Evolutionary conservation across 2,888 invertebrate species (phyloP).

Genomic region (Oscheius sp.): DNA sequence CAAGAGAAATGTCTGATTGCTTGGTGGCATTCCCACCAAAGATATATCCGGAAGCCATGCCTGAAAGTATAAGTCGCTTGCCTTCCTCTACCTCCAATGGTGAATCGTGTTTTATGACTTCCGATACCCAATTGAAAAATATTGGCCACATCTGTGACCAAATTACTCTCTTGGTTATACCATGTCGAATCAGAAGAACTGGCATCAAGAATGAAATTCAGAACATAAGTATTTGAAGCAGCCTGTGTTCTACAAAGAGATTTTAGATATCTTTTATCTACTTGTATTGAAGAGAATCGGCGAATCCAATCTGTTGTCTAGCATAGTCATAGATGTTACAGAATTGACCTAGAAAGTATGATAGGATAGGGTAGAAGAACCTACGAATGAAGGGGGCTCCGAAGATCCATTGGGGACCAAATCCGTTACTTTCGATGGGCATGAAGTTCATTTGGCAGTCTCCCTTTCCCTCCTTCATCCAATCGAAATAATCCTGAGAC

Average conservation of each 20-base stretch:
- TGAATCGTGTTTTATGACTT: slow-evolving; percentile 6
- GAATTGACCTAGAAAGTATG: not conserved
- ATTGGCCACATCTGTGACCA: not conserved
- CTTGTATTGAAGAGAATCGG: slow-evolving; percentile 3
- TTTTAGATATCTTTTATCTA: not conserved
- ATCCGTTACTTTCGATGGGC: slow-evolving; percentile 10
- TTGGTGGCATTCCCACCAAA: slow-evolving; percentile 15
- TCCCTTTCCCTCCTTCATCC: slow-evolving; percentile 19
- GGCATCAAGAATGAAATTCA: slow-evolving; percentile 13
- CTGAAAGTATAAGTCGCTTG: not conserved
- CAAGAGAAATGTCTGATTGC: not conserved
- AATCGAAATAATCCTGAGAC: slow-evolving; percentile 2
- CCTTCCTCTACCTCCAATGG: slow-evolving; percentile 3
- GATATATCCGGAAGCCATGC: slow-evolving; percentile 6
- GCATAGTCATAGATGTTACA: slow-evolving; percentile 16
- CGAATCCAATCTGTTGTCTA: not conserved
- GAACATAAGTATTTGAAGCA: not conserved
- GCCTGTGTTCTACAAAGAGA: not conserved
- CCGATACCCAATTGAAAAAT: slow-evolving; percentile 2
- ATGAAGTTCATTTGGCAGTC: slow-evolving; percentile 4
- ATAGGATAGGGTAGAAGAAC: not conserved
- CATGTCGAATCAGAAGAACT: not conserved
- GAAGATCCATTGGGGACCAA: not conserved
- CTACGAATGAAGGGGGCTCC: slow-evolving; percentile 1
- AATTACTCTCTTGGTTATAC: not conserved